These are phyloP conservation scores for Lichenostomus cassidix DNA, from an alignment of 2,113 vertebrate genomes.

Conservation along the genomic window DNA sequence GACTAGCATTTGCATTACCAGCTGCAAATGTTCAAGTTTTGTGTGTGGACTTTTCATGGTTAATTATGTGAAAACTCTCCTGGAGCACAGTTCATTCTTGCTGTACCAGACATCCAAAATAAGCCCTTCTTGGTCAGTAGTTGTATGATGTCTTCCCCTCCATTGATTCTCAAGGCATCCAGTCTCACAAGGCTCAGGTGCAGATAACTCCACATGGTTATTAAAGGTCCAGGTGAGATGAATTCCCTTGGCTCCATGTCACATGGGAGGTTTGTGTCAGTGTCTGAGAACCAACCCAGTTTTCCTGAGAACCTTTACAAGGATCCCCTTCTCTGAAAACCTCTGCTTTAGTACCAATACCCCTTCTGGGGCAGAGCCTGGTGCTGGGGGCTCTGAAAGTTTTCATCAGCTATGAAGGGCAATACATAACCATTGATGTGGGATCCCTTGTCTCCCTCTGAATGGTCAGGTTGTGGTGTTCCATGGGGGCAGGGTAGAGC, in stretches of 20 bases:
- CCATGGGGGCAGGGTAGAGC: not conserved
- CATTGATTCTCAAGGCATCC: not conserved
- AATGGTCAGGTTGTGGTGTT: not conserved
- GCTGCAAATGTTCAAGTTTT: not conserved
- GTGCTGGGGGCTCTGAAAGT: not conserved
- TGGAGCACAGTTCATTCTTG: not conserved
- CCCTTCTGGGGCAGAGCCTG: not conserved
- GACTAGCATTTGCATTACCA: not conserved
- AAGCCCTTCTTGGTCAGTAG: not conserved
- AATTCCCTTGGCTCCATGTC: rapidly evolving
- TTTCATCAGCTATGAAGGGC: not conserved
- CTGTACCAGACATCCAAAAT: not conserved
- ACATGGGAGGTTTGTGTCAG: not conserved
- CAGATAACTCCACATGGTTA: not conserved
- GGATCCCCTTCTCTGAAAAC: not conserved
- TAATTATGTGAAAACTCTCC: not conserved
- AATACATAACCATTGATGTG: not conserved
- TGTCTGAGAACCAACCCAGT: not conserved
- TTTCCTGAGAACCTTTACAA: not conserved
- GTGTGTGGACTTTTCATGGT: not conserved
- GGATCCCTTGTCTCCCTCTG: not conserved
- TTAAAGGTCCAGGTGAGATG: not conserved
- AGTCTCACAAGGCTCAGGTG: not conserved
- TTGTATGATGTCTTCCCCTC: not conserved
- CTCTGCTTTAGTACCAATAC: not conserved